Evolutionary conservation across 2,113 vertebrate genomes (phyloP).

Genomic region (Rhombomys opimus): DNA sequence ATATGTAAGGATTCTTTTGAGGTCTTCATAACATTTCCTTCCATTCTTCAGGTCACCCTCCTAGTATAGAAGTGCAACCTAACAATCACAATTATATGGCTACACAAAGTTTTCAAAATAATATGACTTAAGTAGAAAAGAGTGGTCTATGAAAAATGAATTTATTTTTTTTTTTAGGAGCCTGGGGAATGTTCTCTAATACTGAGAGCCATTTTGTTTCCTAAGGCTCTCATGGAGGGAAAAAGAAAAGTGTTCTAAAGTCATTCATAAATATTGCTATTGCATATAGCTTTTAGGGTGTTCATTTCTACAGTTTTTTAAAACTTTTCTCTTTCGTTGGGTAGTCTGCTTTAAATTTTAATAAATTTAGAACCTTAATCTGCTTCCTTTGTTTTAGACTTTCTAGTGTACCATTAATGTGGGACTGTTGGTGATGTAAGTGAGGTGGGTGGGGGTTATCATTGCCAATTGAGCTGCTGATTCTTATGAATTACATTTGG

Average conservation of each 20-base stretch:
- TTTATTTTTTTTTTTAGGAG: neutral
- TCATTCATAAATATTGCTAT: neutral
- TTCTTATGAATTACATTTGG: constrained; percentile 67
- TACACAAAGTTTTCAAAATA: constrained; percentile 55
- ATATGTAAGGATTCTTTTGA: neutral
- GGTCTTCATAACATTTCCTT: neutral
- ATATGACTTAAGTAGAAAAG: constrained; percentile 2
- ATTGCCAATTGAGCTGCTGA: constrained; percentile 74
- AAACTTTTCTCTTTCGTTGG: neutral
- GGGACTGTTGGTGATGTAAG: constrained; percentile 30
- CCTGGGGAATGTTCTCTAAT: neutral
- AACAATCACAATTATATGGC: constrained; percentile 16
- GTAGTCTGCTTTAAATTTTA: neutral
- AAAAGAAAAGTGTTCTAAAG: constrained; percentile 40
- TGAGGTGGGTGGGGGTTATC: constrained; percentile 25
- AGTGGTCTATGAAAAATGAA: neutral
- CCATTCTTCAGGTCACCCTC: neutral
- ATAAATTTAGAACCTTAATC: neutral
- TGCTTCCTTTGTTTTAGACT: neutral
- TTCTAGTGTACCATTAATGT: neutral
- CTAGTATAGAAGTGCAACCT: neutral
- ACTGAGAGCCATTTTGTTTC: constrained; percentile 26
- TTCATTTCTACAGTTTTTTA: neutral
- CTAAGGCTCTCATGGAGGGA: neutral
- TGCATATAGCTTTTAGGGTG: neutral